Evolutionary conservation across 1,140 invertebrate species (phyloP), one percentile per base, ranked within the genome.

Genomic region (Drosophila nigromelanica): DNA sequence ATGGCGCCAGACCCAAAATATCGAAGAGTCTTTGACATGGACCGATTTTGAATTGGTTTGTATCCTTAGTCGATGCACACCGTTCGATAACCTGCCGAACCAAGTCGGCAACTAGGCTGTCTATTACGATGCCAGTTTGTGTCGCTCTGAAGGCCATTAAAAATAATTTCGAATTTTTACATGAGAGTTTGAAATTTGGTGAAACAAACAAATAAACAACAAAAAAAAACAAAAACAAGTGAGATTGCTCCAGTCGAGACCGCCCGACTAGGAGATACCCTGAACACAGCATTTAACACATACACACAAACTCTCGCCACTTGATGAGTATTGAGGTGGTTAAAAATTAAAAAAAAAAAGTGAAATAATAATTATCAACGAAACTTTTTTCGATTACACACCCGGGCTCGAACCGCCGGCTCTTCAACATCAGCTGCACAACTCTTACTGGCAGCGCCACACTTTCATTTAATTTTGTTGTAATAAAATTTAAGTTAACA

Each of bases 21-120:
- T 86, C 71, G 11, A 72, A 82, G 8, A 86, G 78, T 39, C 45
- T 76, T 63, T 81, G 75, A 18, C 81, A 89, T 43, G 81, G 67
- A 35, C 60, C 54, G 4, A 43, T 7, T 15, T 71, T 50, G 7
- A 12, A 15, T 2, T 11, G n/a, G 12, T 27, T 15, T 1, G 58
- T 33, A 3, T 71, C 58, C 45, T 45, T 58, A 4, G 39, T 45
- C 37, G 21, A 27, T 48, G n/a, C 24, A 58, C 37, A 40, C 14
- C 62, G 50, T 18, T 78, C 63, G 3, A 78, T 79, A 45, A 61
- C 82, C 56, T 86, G 63, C 24, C 69, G 70, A 11, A 86, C 71
- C 67, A 86, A 67, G 48, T 86, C 81, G 48, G 75, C 48, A 61
- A 86, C 87, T 24, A 86, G 48, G 33, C 40, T 64, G 40, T 87